These are phyloP conservation scores for Neopelma chrysocephalum DNA, from an alignment of 2,797 vertebrate genomes.

Conservation along the genomic window DNA sequence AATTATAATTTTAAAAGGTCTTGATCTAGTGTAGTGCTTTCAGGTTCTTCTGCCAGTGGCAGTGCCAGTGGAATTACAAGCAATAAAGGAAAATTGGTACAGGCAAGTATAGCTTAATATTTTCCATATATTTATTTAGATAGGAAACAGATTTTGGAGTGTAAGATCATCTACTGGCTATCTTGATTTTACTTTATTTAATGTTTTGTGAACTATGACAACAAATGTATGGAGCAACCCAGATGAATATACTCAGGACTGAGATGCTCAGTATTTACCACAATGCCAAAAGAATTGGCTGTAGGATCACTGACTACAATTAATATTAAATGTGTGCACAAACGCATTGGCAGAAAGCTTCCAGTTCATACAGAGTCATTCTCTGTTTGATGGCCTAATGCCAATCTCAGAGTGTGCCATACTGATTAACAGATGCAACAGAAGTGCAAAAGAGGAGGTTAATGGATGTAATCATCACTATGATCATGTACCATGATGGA, in stretches of 20 bases:
- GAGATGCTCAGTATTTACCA: not conserved
- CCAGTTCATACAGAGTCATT: not conserved
- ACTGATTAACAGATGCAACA: not conserved
- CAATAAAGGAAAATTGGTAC: not conserved
- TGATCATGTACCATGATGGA: rapidly evolving
- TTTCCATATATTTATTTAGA: not conserved
- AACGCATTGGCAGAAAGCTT: not conserved
- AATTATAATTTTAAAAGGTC: not conserved
- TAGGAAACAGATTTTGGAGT: not conserved
- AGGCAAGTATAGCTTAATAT: not conserved
- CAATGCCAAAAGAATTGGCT: not conserved
- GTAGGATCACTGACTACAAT: not conserved
- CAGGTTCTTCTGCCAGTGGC: not conserved
- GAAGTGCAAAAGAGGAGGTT: not conserved
- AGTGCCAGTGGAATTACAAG: not conserved
- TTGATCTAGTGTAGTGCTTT: not conserved
- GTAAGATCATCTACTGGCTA: not conserved
- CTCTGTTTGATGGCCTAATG: not conserved
- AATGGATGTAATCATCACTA: not conserved
- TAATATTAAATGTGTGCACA: not conserved
- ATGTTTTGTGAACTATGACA: not conserved
- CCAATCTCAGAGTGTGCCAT: not conserved
- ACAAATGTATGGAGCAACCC: not conserved
- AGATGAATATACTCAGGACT: not conserved
- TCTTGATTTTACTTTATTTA: not conserved